A percentile compares a stretch with the other conserved stretches of the same genome.
Evolutionary conservation across 1,140 invertebrate species (phyloP).

Genomic region (Sycophila sp.): DNA sequence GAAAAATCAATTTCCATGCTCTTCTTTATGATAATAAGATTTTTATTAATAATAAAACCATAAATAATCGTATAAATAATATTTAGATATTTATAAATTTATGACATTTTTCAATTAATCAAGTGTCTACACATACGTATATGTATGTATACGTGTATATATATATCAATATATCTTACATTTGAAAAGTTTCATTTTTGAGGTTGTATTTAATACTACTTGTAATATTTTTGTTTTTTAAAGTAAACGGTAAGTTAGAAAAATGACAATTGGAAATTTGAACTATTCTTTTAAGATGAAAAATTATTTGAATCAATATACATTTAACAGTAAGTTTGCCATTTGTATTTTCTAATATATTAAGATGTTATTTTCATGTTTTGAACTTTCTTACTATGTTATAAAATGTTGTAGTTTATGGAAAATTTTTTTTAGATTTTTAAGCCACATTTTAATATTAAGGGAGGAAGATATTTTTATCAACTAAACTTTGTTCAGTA

Average conservation of each 20-base stretch:
- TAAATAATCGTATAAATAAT: too few relatives aligned
- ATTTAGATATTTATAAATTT: neutral
- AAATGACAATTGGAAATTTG: constrained; percentile 22
- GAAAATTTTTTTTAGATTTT: constrained; percentile 28
- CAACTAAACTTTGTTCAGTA: constrained; percentile 26
- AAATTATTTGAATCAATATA: constrained; percentile 15
- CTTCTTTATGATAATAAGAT: too few relatives aligned
- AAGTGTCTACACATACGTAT: too few relatives aligned
- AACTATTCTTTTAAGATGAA: constrained; percentile 14
- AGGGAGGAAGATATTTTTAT: constrained; percentile 16
- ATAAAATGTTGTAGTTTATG: constrained; percentile 15
- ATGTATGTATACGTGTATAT: too few relatives aligned
- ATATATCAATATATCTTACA: neutral
- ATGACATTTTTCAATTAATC: neutral
- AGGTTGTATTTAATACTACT: constrained; percentile 5
- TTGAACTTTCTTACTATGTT: constrained; percentile 33
- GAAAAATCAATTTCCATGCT: constrained; percentile 22
- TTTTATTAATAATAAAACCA: too few relatives aligned
- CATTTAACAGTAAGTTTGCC: constrained; percentile 34
- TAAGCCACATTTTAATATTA: constrained; percentile 31
- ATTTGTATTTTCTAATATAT: constrained; percentile 24
- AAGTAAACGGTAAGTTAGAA: constrained; percentile 35
- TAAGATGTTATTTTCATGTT: constrained; percentile 24
- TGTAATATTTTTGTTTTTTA: constrained; percentile 15
- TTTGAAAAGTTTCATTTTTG: constrained; percentile 3